Percentiles rank a stretch among this genome's conserved stretches.
Evolutionary conservation across 92 coral and sea anemone genomes (phyloP).

Genomic region (Pocillopora grandis): DNA sequence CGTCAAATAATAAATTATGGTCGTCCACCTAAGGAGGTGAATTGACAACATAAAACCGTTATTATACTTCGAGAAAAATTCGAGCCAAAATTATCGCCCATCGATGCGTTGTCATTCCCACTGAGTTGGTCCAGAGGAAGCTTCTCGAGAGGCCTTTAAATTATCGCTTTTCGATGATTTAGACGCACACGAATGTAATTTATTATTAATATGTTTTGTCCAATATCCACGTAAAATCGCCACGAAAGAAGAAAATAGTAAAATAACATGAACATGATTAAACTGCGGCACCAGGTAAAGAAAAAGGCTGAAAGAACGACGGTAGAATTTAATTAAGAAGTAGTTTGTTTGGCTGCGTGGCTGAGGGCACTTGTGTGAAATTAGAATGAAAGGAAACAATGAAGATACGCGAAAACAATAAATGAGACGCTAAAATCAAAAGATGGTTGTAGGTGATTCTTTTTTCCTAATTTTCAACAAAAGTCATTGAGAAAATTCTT

Average conservation of each 20-base stretch:
- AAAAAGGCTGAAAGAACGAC: not conserved
- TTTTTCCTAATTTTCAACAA: too few species aligned
- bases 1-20: conserved; percentile 32
- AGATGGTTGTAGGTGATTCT: not conserved
- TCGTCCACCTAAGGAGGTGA: not conserved
- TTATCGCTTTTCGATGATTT: not conserved
- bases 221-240: conserved; percentile 23
- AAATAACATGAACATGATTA: conserved; percentile 3
- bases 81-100: not conserved
- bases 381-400: not conserved
- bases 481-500: not conserved
- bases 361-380: not conserved
- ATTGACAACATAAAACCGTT: conserved; percentile 2
- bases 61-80: not conserved
- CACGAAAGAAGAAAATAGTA: conserved; percentile 12
- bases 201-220: conserved; percentile 43
- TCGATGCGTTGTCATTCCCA: not conserved
- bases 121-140: not conserved
- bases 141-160: not conserved
- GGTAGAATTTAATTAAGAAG: not conserved
- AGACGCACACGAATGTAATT: conserved; percentile 10
- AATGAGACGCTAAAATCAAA: not conserved
- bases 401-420: not conserved
- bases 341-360: not conserved
- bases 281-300: not conserved